Percentiles rank a stretch among this genome's conserved stretches.
Conservation (phyloP, 2,113 vertebrate species). For the Phaethornis superciliosus region DNA sequence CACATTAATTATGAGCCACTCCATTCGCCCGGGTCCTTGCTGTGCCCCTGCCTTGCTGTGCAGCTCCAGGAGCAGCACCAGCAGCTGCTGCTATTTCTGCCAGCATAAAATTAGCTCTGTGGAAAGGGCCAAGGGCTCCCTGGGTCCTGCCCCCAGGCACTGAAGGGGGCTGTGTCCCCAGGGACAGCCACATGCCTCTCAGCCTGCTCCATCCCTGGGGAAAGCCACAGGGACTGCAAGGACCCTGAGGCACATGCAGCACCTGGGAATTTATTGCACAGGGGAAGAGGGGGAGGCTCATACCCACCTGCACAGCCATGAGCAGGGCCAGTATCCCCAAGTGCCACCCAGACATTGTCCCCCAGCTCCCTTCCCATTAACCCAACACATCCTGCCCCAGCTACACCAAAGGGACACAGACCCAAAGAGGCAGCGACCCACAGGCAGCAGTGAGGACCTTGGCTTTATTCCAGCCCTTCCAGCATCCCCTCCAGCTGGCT, state of each 20-base stretch:
- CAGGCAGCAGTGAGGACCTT: background rate
- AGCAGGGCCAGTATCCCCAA: rapidly evolving
- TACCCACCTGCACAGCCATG: rapidly evolving
- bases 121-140: background rate
- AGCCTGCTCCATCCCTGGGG: background rate
- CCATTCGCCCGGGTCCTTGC: rapidly evolving
- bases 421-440: background rate
- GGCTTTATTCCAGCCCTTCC: constrained; percentile 43
- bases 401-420: background rate
- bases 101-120: background rate
- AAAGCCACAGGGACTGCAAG: background rate
- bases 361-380: background rate
- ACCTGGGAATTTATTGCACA: background rate
- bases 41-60: background rate
- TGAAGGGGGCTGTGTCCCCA: background rate
- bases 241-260: rapidly evolving
- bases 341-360: rapidly evolving
- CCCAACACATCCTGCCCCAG: too few relatives aligned
- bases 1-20: background rate
- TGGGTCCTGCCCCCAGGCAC: background rate
- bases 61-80: rapidly evolving
- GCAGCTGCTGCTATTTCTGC: background rate
- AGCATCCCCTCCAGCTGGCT: background rate
- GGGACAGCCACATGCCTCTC: rapidly evolving
- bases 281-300: too few relatives aligned